A percentile compares a stretch with the other conserved stretches of the same genome.
Evolutionary conservation across 2,888 invertebrate species (phyloP).

Genomic region (Pachycephus smyrnensis): DNA sequence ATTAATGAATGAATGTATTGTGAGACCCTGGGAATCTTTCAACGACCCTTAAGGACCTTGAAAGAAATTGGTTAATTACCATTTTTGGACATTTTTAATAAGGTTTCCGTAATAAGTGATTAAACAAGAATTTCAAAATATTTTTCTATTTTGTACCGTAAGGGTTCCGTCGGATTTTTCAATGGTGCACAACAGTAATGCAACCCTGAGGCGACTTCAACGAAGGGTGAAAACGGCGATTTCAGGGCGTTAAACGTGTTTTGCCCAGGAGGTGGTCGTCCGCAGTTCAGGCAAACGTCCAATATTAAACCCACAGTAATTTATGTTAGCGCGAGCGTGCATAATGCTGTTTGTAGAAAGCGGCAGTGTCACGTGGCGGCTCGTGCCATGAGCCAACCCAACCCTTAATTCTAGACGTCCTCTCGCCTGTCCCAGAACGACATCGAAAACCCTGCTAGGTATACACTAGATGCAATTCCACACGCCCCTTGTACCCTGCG

Average conservation of each 20-base stretch:
- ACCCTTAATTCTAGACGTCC: conserved; percentile 50
- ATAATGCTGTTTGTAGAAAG: conserved; percentile 65
- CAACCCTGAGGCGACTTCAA: neutral
- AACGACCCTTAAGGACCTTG: neutral
- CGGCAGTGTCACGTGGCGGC: conserved; percentile 61
- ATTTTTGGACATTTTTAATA: neutral
- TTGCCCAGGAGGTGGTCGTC: conserved; percentile 54
- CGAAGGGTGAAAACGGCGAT: neutral
- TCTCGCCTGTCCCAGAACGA: conserved; percentile 37
- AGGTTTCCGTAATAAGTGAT: neutral
- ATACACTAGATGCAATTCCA: conserved; percentile 24
- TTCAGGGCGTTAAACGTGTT: conserved; percentile 40
- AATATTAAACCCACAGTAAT: conserved; percentile 65
- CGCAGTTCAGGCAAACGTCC: conserved; percentile 49
- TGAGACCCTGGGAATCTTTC: neutral
- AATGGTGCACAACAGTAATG: neutral
- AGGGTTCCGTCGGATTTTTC: neutral
- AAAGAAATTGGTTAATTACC: neutral
- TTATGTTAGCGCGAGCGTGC: conserved; percentile 65
- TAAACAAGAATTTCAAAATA: neutral
- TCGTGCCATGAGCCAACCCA: conserved; percentile 49
- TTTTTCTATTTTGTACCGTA: neutral
- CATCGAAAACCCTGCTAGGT: conserved; percentile 25
- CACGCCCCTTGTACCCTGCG: conserved; percentile 28
- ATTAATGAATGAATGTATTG: neutral